phyloP scores from a whole-genome alignment of 2,888 invertebrate genomes.

The Dyspetes luteomarginatus region DNA sequence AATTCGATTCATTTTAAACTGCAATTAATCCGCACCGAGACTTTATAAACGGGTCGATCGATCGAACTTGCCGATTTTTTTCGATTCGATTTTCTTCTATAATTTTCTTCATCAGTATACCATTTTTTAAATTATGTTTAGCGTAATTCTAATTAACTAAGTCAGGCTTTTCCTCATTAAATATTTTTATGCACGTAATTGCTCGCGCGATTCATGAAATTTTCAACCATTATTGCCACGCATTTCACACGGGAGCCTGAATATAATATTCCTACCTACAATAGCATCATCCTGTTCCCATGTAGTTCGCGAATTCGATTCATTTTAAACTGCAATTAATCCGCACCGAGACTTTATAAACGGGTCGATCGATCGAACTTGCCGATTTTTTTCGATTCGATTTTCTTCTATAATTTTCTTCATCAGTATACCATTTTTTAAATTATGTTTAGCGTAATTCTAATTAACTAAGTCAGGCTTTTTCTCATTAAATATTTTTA shows the following conservation, averaged over 20 bases:
- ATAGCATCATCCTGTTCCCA: not conserved
- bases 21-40: constrained; percentile 25
- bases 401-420: no score
- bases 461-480: no score
- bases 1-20: constrained; percentile 2
- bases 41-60: not conserved
- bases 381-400: no score
- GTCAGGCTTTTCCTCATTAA: no score
- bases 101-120: no score
- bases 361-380: not conserved
- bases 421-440: no score
- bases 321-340: constrained; percentile 32
- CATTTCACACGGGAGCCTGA: not conserved
- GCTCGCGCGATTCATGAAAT: not conserved
- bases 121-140: no score
- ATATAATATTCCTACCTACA: not conserved
- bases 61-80: not conserved
- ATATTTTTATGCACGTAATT: no score
- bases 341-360: constrained; percentile 5
- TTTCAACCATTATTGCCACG: not conserved
- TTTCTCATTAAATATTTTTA: no score
- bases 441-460: no score
- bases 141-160: no score
- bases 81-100: no score
- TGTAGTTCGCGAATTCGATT: not conserved